These are phyloP conservation scores for Desmophyllum pertusum DNA, from an alignment of 92 coral and sea anemone species.

Conservation along the genomic window DNA sequence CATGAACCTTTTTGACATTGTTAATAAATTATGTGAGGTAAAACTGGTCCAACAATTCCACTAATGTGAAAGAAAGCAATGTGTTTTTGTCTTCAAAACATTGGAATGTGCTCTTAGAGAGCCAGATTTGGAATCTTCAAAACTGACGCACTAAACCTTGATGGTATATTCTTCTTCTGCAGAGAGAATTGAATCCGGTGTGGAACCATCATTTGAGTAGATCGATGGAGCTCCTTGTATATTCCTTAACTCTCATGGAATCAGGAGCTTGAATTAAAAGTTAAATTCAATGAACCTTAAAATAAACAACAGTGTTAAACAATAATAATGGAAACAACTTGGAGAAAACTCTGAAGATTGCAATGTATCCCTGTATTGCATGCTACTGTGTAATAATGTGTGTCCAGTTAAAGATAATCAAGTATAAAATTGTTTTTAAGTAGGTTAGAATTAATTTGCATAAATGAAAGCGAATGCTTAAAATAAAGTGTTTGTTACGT, in stretches of 20 bases:
- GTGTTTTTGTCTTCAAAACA: slow-evolving; percentile 83
- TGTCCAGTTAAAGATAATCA: background rate
- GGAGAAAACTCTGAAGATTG: background rate
- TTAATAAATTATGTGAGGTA: slow-evolving; percentile 2
- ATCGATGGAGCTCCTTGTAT: slow-evolving; percentile 72
- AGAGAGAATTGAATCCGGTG: slow-evolving; percentile 72
- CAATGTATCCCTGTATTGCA: slow-evolving; percentile 10
- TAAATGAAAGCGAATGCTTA: background rate
- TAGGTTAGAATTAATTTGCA: background rate
- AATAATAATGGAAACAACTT: slow-evolving; percentile 7
- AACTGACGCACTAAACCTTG: slow-evolving; percentile 38
- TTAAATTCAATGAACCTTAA: slow-evolving; percentile 25
- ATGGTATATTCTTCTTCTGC: slow-evolving; percentile 65
- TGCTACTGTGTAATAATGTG: slow-evolving; percentile 7
- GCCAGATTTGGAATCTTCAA: background rate
- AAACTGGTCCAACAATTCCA: slow-evolving; percentile 47
- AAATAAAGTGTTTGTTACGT: background rate
- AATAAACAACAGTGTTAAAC: slow-evolving; percentile 39
- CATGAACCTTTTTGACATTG: background rate
- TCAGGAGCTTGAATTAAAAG: slow-evolving; percentile 23
- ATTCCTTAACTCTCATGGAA: slow-evolving; percentile 41
- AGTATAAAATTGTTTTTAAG: slow-evolving; percentile 10
- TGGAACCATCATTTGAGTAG: slow-evolving; percentile 72
- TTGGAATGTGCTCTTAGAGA: background rate
- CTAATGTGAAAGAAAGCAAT: slow-evolving; percentile 12